A percentile compares a stretch with the other conserved stretches of the same genome.
These are phyloP conservation scores for Centropyge bicolor DNA, from an alignment of 2,797 vertebrate species.

Conservation along the genomic window DNA sequence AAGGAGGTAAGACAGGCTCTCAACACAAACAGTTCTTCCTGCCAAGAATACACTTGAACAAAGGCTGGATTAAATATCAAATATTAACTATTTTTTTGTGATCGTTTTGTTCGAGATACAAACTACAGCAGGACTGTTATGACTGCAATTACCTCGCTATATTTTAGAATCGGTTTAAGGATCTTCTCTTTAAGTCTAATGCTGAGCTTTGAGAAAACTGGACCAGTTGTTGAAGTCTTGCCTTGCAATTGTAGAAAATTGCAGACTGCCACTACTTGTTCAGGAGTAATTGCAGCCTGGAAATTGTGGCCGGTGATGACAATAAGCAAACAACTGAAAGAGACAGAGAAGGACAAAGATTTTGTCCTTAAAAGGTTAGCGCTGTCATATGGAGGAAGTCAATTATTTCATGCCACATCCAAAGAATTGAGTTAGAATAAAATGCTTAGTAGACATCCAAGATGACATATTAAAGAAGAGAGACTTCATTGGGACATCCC, in stretches of 20 bases:
- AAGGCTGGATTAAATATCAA: neutral
- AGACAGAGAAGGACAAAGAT: neutral
- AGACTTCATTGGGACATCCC: neutral
- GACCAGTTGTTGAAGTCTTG: neutral
- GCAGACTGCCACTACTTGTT: neutral
- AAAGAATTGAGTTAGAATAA: neutral
- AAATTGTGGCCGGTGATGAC: neutral
- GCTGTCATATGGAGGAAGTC: no score
- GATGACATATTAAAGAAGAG: conserved; percentile 3
- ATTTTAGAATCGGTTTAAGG: neutral
- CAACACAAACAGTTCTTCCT: conserved; percentile 11
- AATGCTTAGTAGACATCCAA: neutral
- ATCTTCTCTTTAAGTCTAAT: neutral
- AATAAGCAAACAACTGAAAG: conserved; percentile 5
- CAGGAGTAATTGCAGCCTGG: neutral
- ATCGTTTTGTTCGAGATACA: neutral
- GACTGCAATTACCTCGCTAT: neutral
- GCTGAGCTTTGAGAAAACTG: neutral
- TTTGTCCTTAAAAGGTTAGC: neutral
- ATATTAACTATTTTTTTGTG: neutral
- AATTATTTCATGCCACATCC: neutral
- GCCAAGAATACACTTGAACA: neutral
- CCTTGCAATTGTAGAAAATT: neutral
- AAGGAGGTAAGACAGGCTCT: neutral
- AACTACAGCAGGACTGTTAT: neutral